Percentiles rank a stretch among this genome's conserved stretches.
Conservation (phyloP, 2,797 vertebrate genomes). For the Megaceryle alcyon region DNA sequence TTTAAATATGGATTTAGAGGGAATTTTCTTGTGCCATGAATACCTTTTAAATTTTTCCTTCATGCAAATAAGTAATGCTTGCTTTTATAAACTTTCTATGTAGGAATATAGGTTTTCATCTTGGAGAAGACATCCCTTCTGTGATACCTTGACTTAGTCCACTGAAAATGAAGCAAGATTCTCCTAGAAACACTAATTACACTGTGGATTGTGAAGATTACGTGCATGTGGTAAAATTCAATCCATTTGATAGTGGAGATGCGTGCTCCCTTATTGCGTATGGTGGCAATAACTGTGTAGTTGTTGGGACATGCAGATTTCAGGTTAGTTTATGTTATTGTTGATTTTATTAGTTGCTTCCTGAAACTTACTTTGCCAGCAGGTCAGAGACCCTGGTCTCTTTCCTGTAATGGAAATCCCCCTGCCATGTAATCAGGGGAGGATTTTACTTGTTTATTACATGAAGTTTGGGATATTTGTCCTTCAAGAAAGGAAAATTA, state of each 20-base stretch:
- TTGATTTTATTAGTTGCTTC: background rate
- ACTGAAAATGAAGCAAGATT: conserved; percentile 86
- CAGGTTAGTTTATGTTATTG: conserved; percentile 81
- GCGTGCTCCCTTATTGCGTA: conserved; percentile 90
- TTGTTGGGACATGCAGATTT: conserved; percentile 89
- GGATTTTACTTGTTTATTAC: background rate
- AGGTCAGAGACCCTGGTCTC: fast-evolving
- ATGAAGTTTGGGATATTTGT: background rate
- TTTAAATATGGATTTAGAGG: background rate
- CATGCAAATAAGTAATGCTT: background rate
- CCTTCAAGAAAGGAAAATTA: background rate
- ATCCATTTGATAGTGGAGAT: conserved; percentile 88
- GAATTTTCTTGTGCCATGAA: background rate
- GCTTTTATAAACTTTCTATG: background rate
- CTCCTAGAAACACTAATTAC: conserved; percentile 84
- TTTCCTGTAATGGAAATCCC: background rate
- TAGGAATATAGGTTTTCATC: background rate
- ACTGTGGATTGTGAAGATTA: conserved; percentile 93
- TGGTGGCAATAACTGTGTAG: conserved; percentile 90
- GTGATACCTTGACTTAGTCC: background rate
- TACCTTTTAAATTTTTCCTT: background rate
- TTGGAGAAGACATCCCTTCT: background rate
- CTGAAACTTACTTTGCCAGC: background rate
- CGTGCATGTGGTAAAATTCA: conserved; percentile 94
- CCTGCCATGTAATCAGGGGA: background rate